A percentile compares a stretch with the other conserved stretches of the same genome.
phyloP scores from a whole-genome alignment of 2,888 invertebrate genomes.

The Catocala nupta region DNA sequence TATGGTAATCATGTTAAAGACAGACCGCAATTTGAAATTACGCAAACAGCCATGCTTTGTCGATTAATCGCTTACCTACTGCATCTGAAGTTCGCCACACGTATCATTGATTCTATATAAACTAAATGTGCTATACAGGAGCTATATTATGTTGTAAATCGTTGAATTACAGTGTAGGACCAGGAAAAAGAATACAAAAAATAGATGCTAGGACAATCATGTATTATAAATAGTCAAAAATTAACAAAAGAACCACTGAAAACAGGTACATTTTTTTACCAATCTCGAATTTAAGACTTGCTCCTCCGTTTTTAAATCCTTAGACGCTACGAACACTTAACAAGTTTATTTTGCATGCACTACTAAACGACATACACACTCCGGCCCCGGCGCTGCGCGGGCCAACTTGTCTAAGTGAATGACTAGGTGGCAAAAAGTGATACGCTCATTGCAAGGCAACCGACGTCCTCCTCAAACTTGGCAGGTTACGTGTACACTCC shows the following conservation, averaged over 20 bases:
- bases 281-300: conserved; percentile 84
- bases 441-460: conserved; percentile 64
- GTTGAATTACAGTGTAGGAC: background rate
- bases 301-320: conserved; percentile 79
- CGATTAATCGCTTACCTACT: too few species aligned
- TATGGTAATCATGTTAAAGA: too few species aligned
- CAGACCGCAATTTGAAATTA: too few species aligned
- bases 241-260: conserved; percentile 86
- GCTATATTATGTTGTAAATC: background rate
- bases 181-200: conserved; percentile 64
- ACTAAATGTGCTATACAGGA: too few species aligned
- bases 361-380: conserved; percentile 80
- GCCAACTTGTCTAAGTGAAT: conserved; percentile 82
- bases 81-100: too few species aligned
- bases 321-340: conserved; percentile 86
- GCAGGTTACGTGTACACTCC: conserved; percentile 53
- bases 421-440: conserved; percentile 84
- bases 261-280: conserved; percentile 85
- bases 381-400: conserved; percentile 50
- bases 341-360: conserved; percentile 84
- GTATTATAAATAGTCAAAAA: conserved; percentile 88
- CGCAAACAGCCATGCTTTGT: too few species aligned
- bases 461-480: conserved; percentile 49
- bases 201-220: conserved; percentile 86
- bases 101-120: too few species aligned